These are phyloP conservation scores for Blennius ocellaris DNA, from an alignment of 2,113 vertebrate genomes.

Conservation along the genomic window DNA sequence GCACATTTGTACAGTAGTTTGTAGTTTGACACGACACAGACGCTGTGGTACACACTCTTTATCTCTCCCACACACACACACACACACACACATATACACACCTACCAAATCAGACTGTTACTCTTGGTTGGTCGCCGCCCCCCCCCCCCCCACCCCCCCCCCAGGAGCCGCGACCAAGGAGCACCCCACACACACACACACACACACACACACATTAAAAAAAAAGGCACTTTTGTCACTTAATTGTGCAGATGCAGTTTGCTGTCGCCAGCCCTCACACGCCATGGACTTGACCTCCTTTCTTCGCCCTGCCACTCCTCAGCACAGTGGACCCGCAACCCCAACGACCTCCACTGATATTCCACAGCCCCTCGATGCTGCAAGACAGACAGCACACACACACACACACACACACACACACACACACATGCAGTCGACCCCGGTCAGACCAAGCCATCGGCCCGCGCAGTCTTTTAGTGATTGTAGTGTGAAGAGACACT, in stretches of 20 bases:
- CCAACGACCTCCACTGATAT: slow-evolving; percentile 76
- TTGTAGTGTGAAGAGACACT: slow-evolving; percentile 71
- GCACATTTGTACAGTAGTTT: slow-evolving; percentile 76
- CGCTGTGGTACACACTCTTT: slow-evolving; percentile 65
- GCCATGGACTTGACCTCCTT: slow-evolving; percentile 74
- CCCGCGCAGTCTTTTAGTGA: slow-evolving; percentile 78
- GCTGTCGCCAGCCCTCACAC: slow-evolving; percentile 76
- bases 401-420: slow-evolving; percentile 26
- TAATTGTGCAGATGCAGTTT: slow-evolving; percentile 77
- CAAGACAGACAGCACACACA: slow-evolving; percentile 77
- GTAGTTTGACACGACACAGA: slow-evolving; percentile 66
- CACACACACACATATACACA: slow-evolving; percentile 52
- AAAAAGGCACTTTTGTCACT: slow-evolving; percentile 82
- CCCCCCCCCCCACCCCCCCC: no score
- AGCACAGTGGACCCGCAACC: slow-evolving; percentile 78
- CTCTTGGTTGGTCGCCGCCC: slow-evolving; percentile 69
- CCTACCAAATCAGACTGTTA: slow-evolving; percentile 82
- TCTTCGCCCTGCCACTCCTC: slow-evolving; percentile 71
- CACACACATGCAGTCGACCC: slow-evolving; percentile 54
- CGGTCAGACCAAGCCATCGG: slow-evolving; percentile 76
- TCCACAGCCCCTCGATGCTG: slow-evolving; percentile 80
- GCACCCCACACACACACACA: slow-evolving; percentile 71
- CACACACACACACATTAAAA: no score
- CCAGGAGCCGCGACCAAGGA: slow-evolving; percentile 65
- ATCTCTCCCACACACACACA: slow-evolving; percentile 56